A percentile compares a stretch with the other conserved stretches of the same genome.
These are phyloP conservation scores for Chionomys nivalis DNA, from an alignment of 2,113 vertebrate genomes.

Conservation along the genomic window DNA sequence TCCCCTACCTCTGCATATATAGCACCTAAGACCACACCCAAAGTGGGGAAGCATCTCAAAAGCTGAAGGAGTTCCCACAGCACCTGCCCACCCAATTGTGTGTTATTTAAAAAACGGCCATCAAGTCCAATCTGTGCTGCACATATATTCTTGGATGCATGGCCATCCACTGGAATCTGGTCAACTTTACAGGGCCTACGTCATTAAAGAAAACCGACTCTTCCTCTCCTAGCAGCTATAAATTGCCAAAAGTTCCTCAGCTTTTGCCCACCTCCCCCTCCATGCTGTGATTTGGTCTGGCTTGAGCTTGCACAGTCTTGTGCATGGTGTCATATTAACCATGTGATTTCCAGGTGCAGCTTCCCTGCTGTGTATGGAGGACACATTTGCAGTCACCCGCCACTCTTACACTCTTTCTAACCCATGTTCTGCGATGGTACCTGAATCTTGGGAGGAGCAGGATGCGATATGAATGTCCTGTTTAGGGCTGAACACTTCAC, in stretches of 20 bases:
- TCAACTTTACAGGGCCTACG: background rate
- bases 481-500: background rate
- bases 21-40: no score
- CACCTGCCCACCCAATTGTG: background rate
- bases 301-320: background rate
- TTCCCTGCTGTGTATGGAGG: background rate
- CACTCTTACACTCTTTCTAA: background rate
- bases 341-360: background rate
- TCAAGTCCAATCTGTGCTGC: background rate
- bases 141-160: background rate
- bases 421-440: background rate
- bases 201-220: background rate
- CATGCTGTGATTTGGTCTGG: background rate
- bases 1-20: no score
- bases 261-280: background rate
- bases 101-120: background rate
- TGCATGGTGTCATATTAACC: background rate
- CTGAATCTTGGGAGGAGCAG: background rate
- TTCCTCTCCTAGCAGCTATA: background rate
- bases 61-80: no score
- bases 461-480: background rate
- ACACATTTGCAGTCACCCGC: rapidly evolving
- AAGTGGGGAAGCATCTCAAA: no score
- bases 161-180: background rate
- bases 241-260: background rate